Evolutionary conservation across 1,140 invertebrate genomes (phyloP).

Genomic region (Drosophila ironensis): DNA sequence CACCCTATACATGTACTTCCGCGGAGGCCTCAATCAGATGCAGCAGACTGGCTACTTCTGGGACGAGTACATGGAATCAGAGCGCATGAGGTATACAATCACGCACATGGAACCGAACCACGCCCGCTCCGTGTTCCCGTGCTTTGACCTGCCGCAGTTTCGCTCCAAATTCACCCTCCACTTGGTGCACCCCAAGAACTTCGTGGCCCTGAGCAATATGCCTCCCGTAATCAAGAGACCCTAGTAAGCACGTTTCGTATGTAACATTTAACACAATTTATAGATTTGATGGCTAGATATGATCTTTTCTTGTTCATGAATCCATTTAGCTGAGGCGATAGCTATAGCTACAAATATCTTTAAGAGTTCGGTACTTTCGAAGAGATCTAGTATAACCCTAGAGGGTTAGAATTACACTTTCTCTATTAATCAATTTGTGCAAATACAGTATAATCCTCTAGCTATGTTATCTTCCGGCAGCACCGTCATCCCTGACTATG

Average conservation of each 20-base stretch:
- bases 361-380: no score
- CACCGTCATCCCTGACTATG: background rate
- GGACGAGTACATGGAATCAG: background rate
- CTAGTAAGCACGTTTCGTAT: no score
- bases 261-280: no score
- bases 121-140: conserved; percentile 94
- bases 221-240: conserved; percentile 69
- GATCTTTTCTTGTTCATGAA: no score
- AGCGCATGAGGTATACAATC: conserved; percentile 83
- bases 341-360: no score
- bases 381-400: no score
- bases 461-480: background rate
- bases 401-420: no score
- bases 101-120: conserved; percentile 93
- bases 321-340: no score
- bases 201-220: conserved; percentile 91
- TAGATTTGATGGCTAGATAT: no score
- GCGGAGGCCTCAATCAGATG: background rate
- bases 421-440: no score
- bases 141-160: conserved; percentile 94
- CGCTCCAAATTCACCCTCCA: conserved; percentile 91
- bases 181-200: conserved; percentile 85
- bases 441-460: no score
- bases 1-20: background rate
- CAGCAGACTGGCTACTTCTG: background rate